phyloP scores from a whole-genome alignment of 30 jellyfish, hydroid and myxozoan genomes.

The Sanderia malayensis region DNA sequence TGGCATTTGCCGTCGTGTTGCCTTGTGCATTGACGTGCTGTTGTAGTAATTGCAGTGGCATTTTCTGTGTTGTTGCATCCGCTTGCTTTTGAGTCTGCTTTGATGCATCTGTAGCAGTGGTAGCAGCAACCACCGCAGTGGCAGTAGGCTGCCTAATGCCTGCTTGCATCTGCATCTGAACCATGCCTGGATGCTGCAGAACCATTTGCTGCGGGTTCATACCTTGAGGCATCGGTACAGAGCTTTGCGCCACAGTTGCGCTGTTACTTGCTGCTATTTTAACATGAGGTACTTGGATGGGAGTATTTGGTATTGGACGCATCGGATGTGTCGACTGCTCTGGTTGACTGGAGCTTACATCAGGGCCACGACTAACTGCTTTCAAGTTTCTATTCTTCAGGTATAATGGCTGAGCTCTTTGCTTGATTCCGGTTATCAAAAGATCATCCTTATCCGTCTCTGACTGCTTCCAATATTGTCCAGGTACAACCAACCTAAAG shows the following conservation, averaged over 20 bases:
- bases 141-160: conserved; percentile 2
- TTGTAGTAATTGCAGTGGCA: conserved; percentile 39
- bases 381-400: conserved; percentile 52
- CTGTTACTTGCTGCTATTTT: not conserved
- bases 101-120: not conserved
- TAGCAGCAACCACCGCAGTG: not conserved
- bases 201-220: conserved; percentile 2
- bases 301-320: conserved; percentile 42
- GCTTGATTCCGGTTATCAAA: conserved; percentile 64
- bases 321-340: conserved; percentile 39
- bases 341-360: not conserved
- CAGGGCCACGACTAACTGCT: conserved; percentile 26
- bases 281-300: not conserved
- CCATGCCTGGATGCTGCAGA: conserved; percentile 1
- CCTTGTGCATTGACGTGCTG: conserved; percentile 64
- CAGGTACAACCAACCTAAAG: conserved; percentile 61
- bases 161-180: conserved; percentile 32
- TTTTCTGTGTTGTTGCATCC: conserved; percentile 9
- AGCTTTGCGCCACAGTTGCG: not conserved
- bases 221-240: conserved; percentile 9
- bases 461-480: conserved; percentile 42
- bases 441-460: conserved; percentile 50
- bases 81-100: conserved; percentile 3
- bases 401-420: conserved; percentile 62
- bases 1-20: conserved; percentile 1